Percentiles rank a stretch among this genome's conserved stretches.
phyloP scores from a whole-genome alignment of 2,113 vertebrate species.

The Maccullochella peelii region DNA sequence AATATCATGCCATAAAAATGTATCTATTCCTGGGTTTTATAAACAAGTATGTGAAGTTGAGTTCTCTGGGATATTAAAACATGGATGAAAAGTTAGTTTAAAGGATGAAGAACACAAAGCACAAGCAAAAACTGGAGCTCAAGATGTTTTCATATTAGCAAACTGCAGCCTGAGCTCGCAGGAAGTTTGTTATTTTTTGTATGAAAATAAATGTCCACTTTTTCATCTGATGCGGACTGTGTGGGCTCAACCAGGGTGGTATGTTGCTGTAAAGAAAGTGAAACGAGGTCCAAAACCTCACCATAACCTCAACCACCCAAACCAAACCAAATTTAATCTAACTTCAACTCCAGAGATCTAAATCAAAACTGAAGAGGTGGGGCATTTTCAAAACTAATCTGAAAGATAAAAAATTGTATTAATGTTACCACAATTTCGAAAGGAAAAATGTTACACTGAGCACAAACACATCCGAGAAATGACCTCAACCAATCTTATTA shows the following conservation, averaged over 20 bases:
- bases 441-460: not conserved
- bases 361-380: conserved; percentile 10
- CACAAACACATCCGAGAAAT: not conserved
- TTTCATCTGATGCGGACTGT: conserved; percentile 18
- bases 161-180: not conserved
- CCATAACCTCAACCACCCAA: conserved; percentile 12
- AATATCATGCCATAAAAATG: not conserved
- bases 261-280: conserved; percentile 17
- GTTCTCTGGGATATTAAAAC: not conserved
- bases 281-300: conserved; percentile 30
- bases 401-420: not conserved
- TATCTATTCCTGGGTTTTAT: not conserved
- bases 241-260: conserved; percentile 29
- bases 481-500: conserved; percentile 5
- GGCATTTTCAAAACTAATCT: not conserved
- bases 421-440: not conserved
- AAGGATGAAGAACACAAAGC: not conserved
- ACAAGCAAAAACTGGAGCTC: not conserved
- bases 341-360: conserved; percentile 10
- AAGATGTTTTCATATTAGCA: not conserved
- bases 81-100: not conserved
- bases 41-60: not conserved
- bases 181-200: not conserved
- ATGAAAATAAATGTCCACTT: conserved; percentile 13
- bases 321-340: conserved; percentile 24